Conservation (phyloP, 23 tunicate genomes). For the Diplosoma virens region DNA sequence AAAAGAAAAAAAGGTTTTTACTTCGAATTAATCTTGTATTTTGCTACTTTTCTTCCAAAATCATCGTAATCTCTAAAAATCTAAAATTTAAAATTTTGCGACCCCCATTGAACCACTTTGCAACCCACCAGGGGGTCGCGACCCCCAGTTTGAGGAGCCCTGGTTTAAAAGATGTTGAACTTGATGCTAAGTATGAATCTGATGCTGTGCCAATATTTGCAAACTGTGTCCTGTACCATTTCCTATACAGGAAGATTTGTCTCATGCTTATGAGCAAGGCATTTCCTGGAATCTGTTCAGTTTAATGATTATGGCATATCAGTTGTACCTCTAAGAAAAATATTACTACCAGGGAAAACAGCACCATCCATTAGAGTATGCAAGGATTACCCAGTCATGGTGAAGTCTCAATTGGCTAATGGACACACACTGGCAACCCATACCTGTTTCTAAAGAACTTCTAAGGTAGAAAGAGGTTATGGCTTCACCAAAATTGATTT, state of each 20-base stretch:
- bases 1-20: too few relatives aligned
- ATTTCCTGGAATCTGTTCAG: constrained; percentile 27
- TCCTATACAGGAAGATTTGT: constrained; percentile 3
- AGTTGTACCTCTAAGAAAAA: constrained; percentile 7
- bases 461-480: constrained; percentile 15
- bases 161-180: constrained; percentile 17
- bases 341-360: not conserved
- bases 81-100: too few relatives aligned
- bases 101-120: too few relatives aligned
- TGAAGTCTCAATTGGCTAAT: constrained; percentile 18
- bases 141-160: too few relatives aligned
- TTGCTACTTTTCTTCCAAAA: too few relatives aligned
- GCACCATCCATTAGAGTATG: not conserved
- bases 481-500: constrained; percentile 31
- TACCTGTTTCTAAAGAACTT: constrained; percentile 17
- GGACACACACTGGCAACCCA: constrained; percentile 15
- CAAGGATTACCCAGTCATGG: constrained; percentile 2
- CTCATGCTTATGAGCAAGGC: constrained; percentile 12
- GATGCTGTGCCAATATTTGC: not conserved
- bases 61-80: too few relatives aligned
- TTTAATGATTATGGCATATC: constrained; percentile 21
- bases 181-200: too few relatives aligned
- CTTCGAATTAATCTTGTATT: too few relatives aligned
- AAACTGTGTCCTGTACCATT: constrained; percentile 18
- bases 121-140: too few relatives aligned